Base-by-base conservation (phyloP, 2,888 invertebrate species). In the Dioctria linearis region DNA sequence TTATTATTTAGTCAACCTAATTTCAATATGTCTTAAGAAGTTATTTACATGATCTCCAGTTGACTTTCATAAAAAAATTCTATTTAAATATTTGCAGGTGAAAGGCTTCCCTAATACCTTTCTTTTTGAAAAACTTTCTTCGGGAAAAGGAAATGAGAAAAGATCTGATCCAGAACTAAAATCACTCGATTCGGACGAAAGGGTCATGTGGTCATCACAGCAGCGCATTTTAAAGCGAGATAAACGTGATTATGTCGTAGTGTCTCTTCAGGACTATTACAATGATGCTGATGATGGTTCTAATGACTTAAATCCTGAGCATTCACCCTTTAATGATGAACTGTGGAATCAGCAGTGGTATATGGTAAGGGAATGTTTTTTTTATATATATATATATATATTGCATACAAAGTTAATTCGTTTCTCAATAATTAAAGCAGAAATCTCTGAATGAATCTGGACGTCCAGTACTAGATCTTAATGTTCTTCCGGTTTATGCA, bases 341-440 rank as follows among this genome's bases (percentile, higher is more conserved):
- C 90, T 96, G 0, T 98, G 97, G 96, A 89, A 91, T 57, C 93
- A 95, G 83, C 94, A 97, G 90, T 98, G 98, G 97, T 98, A 98
- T 61, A 83, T 84, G 84, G 84, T 84, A 59, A 9, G 3, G 6
- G 2, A 37, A 8, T 37, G 3, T n/a, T 63, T 63, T 37, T n/a
- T n/a, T n/a, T n/a, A n/a, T n/a, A n/a, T n/a, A n/a, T n/a, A n/a
- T n/a, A n/a, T n/a, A 63, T 37, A 61, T 61, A 59, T 11, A 9
- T 13, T 3, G 4, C 4, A 25, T 25, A 75, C 57, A 40, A 61
- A 39, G 76, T 63, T 25, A 43, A 54, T 49, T 4, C 11, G 25
- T 11, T 65, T 75, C 4, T 57, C 49, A 59, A 25, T n/a, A 6
- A 5, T 43, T 73, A 9, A 65, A 82, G 78, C 83, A 83, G 79